Conservation (phyloP, 2,113 vertebrate genomes). For the Nanorana parkeri region DNA sequence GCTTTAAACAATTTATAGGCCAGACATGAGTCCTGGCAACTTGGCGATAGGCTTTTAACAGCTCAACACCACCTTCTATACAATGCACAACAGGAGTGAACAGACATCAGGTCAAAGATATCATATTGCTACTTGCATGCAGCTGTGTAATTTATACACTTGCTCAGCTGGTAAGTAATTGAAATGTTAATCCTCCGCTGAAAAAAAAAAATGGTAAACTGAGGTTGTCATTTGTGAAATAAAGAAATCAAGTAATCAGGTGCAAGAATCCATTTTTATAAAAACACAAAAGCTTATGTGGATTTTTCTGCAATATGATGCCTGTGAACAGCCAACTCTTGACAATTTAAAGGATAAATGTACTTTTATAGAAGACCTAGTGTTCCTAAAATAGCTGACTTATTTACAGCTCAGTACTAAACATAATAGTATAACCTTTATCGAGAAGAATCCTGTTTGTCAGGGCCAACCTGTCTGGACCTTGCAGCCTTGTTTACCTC, state of each 20-base stretch:
- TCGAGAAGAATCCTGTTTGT: too few species aligned
- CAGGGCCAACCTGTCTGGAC: too few species aligned
- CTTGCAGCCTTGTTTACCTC: too few species aligned
- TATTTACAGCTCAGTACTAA: too few species aligned
- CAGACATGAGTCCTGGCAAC: constrained; percentile 36
- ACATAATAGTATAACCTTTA: too few species aligned
- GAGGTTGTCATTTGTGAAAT: constrained; percentile 27
- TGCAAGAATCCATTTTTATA: constrained; percentile 35
- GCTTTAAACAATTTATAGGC: constrained; percentile 29
- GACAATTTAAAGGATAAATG: too few species aligned
- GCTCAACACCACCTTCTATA: constrained; percentile 45
- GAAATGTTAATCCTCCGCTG: constrained; percentile 49
- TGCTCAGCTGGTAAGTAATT: constrained; percentile 49
- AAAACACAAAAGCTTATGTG: background rate
- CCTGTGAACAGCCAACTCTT: too few species aligned
- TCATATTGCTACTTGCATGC: constrained; percentile 46
- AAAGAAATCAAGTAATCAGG: constrained; percentile 33
- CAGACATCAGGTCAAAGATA: constrained; percentile 52
- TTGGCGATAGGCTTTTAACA: constrained; percentile 41
- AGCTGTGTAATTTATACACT: constrained; percentile 39
- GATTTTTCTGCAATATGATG: too few species aligned
- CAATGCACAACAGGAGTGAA: constrained; percentile 45
- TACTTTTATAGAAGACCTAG: too few species aligned
- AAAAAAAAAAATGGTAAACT: constrained; percentile 42
- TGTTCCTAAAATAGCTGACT: too few species aligned